Evolutionary conservation across 2,797 vertebrate genomes (phyloP).

Genomic region (Xiphophorus birchmanni): DNA sequence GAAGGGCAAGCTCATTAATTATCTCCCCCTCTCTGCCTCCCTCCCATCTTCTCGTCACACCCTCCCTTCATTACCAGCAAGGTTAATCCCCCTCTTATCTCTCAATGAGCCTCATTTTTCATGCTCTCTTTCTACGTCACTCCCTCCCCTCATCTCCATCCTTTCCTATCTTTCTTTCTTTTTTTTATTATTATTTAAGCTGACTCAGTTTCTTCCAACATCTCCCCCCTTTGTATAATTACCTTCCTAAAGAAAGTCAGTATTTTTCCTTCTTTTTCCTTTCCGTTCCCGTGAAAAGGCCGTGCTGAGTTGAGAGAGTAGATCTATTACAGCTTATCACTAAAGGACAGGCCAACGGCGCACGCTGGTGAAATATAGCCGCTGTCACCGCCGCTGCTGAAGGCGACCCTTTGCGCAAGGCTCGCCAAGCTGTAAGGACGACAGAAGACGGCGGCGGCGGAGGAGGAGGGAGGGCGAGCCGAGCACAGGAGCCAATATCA

Average conservation of each 20-base stretch:
- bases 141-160: conserved; percentile 30
- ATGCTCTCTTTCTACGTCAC: conserved; percentile 68
- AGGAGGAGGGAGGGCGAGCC: background rate
- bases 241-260: background rate
- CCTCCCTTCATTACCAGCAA: conserved; percentile 92
- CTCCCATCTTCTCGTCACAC: conserved; percentile 65
- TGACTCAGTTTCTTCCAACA: conserved; percentile 4
- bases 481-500: conserved; percentile 43
- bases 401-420: conserved; percentile 57
- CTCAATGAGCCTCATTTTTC: conserved; percentile 85
- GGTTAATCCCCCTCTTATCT: conserved; percentile 89
- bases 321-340: conserved; percentile 98
- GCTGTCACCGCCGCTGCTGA: conserved; percentile 84
- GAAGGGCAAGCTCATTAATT: conserved; percentile 91
- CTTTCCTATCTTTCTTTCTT: background rate
- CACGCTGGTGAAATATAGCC: conserved; percentile 88
- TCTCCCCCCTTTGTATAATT: background rate
- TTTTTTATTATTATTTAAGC: conserved; percentile 1
- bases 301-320: conserved; percentile 78
- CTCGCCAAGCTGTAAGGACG: conserved; percentile 60
- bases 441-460: conserved; percentile 5
- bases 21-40: conserved; percentile 65
- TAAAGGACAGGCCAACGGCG: conserved; percentile 82
- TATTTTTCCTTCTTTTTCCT: background rate
- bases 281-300: conserved; percentile 74